Conservation (phyloP, 2,797 vertebrate species). For the Fistularia tabacaria region DNA sequence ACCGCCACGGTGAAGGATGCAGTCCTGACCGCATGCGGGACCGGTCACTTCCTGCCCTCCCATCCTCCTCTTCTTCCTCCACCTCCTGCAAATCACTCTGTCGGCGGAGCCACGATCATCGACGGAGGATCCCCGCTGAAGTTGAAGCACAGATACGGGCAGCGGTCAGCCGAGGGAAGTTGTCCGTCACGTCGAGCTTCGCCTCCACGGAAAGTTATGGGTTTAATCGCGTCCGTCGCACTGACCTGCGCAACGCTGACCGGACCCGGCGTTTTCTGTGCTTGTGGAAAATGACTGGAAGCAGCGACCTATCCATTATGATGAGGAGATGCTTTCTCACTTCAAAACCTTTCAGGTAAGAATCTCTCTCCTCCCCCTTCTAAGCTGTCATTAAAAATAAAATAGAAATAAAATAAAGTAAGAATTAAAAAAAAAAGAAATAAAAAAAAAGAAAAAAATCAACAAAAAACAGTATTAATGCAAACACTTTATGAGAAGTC, state of each 20-base stretch:
- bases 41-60: neutral
- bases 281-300: slow-evolving; percentile 63
- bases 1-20: neutral
- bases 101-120: neutral
- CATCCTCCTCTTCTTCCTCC: neutral
- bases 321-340: slow-evolving; percentile 95
- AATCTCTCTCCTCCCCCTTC: neutral
- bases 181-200: slow-evolving; percentile 3
- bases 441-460: no score
- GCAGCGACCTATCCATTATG: slow-evolving; percentile 88
- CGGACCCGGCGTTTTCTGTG: slow-evolving; percentile 17
- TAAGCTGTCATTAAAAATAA: no score
- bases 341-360: slow-evolving; percentile 97
- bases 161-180: slow-evolving; percentile 29
- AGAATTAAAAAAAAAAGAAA: no score
- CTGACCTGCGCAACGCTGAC: slow-evolving; percentile 24
- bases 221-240: neutral
- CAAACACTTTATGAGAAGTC: no score
- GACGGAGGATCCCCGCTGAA: slow-evolving; percentile 28
- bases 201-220: slow-evolving; percentile 36
- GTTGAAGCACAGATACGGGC: slow-evolving; percentile 17
- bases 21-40: neutral
- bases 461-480: no score
- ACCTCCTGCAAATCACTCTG: neutral
- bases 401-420: no score